A percentile compares a stretch with the other conserved stretches of the same genome.
phyloP scores from a whole-genome alignment of 2,113 vertebrate species.

The Chlamydotis undulata region DNA sequence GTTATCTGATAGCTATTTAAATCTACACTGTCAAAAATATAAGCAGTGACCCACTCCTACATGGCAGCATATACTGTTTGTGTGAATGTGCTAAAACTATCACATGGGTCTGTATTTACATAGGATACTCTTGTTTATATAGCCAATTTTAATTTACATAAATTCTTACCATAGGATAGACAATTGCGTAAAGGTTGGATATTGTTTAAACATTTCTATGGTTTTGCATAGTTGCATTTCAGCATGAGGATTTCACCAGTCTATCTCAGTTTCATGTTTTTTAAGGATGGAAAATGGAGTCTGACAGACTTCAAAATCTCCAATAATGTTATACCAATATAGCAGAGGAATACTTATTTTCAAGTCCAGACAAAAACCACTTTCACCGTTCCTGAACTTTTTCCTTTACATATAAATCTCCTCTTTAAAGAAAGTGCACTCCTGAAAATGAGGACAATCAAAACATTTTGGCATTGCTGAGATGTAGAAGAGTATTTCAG shows the following conservation, averaged over 20 bases:
- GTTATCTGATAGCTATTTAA: slow-evolving; percentile 56
- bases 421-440: not conserved
- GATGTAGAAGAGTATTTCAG: not conserved
- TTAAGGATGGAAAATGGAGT: not conserved
- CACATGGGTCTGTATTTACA: slow-evolving; percentile 16
- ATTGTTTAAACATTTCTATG: not conserved
- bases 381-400: not conserved
- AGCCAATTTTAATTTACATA: not conserved
- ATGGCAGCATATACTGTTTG: not conserved
- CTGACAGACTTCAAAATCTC: not conserved
- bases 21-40: slow-evolving; percentile 55
- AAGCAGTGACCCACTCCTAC: slow-evolving; percentile 52
- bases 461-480: not conserved
- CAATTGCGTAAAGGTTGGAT: not conserved
- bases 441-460: not conserved
- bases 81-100: slow-evolving; percentile 3
- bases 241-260: not conserved
- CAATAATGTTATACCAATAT: not conserved
- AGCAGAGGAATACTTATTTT: not conserved
- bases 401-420: not conserved
- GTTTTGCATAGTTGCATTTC: not conserved
- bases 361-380: not conserved
- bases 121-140: not conserved
- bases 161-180: not conserved
- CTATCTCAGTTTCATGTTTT: not conserved